Conservation (phyloP, 2,797 vertebrate genomes). For the Pangasius krempfi region DNA sequence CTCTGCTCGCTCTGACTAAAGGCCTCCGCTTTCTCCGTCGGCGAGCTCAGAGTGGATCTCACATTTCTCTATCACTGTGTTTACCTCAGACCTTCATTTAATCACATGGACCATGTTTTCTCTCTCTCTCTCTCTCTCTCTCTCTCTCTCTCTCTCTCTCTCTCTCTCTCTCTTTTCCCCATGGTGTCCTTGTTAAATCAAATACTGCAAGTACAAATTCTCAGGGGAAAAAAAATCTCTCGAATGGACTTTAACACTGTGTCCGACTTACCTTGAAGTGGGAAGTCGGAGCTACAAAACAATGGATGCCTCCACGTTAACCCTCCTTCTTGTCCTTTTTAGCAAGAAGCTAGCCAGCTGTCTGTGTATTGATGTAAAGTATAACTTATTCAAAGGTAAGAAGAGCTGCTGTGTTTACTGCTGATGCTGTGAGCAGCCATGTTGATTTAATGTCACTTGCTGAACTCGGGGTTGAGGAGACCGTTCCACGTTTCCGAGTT, state of each 20-base stretch:
- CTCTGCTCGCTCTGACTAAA: background rate
- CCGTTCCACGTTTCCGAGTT: background rate
- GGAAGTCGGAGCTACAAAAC: background rate
- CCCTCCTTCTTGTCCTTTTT: background rate
- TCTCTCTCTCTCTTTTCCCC: background rate
- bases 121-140: no score
- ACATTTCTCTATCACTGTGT: background rate
- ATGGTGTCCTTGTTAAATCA: background rate
- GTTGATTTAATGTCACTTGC: background rate
- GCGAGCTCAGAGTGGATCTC: background rate
- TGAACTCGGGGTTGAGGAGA: background rate
- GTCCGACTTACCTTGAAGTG: background rate
- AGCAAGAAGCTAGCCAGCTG: background rate
- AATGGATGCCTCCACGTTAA: no score
- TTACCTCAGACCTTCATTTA: background rate
- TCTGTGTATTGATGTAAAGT: background rate
- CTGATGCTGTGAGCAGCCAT: background rate
- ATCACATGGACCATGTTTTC: no score
- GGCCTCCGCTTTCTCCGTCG: background rate
- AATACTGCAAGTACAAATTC: background rate
- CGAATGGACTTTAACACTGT: background rate
- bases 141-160: no score
- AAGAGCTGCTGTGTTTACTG: background rate
- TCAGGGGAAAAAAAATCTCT: background rate
- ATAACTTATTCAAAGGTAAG: background rate